Base-by-base conservation (phyloP, 1,140 invertebrate species). In the Drosophila orosa region DNA sequence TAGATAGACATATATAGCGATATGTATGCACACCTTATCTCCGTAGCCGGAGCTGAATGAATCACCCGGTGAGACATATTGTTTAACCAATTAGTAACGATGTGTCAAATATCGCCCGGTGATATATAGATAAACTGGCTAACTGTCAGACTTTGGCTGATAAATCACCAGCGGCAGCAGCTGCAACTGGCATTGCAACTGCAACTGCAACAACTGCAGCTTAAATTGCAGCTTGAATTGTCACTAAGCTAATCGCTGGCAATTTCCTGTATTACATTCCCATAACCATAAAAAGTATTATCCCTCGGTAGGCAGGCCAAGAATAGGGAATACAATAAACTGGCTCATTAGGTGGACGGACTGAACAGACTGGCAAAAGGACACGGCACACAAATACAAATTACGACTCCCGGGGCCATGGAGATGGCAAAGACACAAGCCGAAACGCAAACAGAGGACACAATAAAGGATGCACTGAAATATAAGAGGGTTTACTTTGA, bases 31-130 rank as follows among this genome's bases (percentile, higher is more conserved):
- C 47, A 52, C 39, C 52, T 56, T 42, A 58, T 58, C 55, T 66
- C 24, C 19, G 72, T 29, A 31, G 27, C 52, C 47, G 39, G 50
- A 40, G 27, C 35, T 57, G 48, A 47, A 74, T 74, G 69, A 73
- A 61, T 73, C 69, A 68, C 68, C 72, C n/a, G 48, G 45, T 78
- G 79, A 78, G 77, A 75, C 83, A 86, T 75, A 63, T 85, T 85
- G 74, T 87, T 82, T 87, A 78, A 67, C 78, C 76, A 77, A 85
- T 85, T 85, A 85, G 83, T 82, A 82, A 87, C 61, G 61, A 87
- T 69, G 82, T 85, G 82, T 85, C 78, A 87, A 87, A 78, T 86
- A 68, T 84, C 65, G 35, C 60, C 57, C 62, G 65, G 37, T 60
- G 63, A 63, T 72, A 44, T 78, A 59, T 67, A 56, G 66, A 42